Base-by-base conservation (phyloP, 2,797 vertebrate species). In the Coregonus ussuriensis region DNA sequence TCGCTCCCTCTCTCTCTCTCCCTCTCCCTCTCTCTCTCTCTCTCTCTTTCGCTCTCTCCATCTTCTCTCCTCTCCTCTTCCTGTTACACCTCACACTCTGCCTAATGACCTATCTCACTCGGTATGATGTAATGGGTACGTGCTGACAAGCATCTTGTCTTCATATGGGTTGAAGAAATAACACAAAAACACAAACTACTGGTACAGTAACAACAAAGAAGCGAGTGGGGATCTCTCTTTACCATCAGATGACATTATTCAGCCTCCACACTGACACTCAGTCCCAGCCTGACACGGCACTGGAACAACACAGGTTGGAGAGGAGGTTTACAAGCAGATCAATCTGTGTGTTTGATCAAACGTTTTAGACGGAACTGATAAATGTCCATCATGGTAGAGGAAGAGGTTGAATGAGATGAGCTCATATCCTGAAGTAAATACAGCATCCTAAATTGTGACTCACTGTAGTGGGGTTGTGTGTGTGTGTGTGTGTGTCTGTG, bases 161-260 rank as follows among this genome's bases (percentile, higher is more conserved):
- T 77, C 71, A 72, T 89, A 85, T 80, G 82, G 86, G 76, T 76
- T 80, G 56, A 83, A 87, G 85, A 82, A 81, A 81, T 84, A 89
- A 91, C 86, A 83, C 76, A 74, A 84, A 84, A 72, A 71, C 82
- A 80, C 84, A 77, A 77, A 79, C 77, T 75, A 72, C 88, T 72
- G 87, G 88, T 90, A 81, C 75, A 83, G 82, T 74, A 78, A 74
- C 70, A 77, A 74, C 75, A 82, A 59, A 54, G 73, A 84, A 63
- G 62, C 77, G 25, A 77, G 68, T 37, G 78, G 47, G 70, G 67
- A 90, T 91, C 88, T 76, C 63, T 7, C 63, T 73, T 76, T 73
- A 33, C 68, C 21, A 91, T 92, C 86, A 15, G 81, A 86, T 93
- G 89, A 93, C 88, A 87, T 93, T 89, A 92, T 86, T 53, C 74